Evolutionary conservation across 2,888 invertebrate species (phyloP), one percentile per base, ranked within the genome.

Genomic region (Eilema caniola): DNA sequence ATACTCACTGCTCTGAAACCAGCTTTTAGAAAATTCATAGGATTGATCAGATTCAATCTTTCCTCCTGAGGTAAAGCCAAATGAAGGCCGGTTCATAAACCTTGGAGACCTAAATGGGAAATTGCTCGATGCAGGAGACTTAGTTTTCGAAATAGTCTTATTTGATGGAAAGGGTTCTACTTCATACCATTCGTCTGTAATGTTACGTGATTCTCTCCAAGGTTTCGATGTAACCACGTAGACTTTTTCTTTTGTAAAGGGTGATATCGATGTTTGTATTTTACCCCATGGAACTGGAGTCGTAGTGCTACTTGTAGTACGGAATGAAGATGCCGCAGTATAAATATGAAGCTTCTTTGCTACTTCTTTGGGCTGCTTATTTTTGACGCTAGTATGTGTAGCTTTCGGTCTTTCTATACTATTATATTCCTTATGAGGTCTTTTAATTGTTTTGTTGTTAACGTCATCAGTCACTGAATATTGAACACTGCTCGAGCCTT

Each of bases 161-260:
- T 90, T 93, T 64, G 89, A 94, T 80, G 93, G 92, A 81, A 92
- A 92, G 10, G 85, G 79, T 64, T 90, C 85, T 60, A 86, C 75
- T 60, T 85, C 83, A 76, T 92, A 89, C 89, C 90, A 92, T 63
- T 91, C 89, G 61, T 85, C 86, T n/a, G 91, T 83, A 56, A 74
- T 80, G 72, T 90, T 89, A 64, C 79, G 77, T 56, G 86, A 81
- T 64, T 92, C 93, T 76, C 87, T 90, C 93, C 95, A 95, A 24
- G 97, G 96, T 84, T 97, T 97, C 0, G 98, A 98, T 5, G 98
- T 98, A 0, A 98, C 98, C 1, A 98, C 97, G 81, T 98, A 98
- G 0, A 98, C 96, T 86, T 97, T 97, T 91, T 98, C 98, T 84
- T 97, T 97, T 7, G 97, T 97, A 71, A 96, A 91, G n/a, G 97